Evolutionary conservation across 2,888 invertebrate species (phyloP).

Genomic region (Andrena hattorfiana): DNA sequence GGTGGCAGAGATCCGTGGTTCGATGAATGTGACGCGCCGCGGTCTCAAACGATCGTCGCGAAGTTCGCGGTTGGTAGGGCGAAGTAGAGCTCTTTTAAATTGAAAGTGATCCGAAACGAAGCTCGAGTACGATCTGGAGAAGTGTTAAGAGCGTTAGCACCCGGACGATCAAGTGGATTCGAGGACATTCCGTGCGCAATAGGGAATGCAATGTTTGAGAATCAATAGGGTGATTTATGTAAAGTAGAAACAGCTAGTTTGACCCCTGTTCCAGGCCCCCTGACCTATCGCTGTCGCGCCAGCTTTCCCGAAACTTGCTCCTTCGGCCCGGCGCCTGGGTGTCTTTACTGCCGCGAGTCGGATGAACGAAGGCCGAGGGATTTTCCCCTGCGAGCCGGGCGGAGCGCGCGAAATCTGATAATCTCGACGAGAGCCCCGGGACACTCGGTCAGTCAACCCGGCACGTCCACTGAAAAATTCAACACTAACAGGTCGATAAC

Average conservation of each 20-base stretch:
- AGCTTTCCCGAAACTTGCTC: background rate
- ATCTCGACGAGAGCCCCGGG: conserved; percentile 38
- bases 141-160: background rate
- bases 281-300: conserved; percentile 39
- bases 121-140: background rate
- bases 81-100: background rate
- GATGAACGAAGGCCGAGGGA: background rate
- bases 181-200: background rate
- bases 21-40: background rate
- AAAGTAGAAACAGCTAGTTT: conserved; percentile 44
- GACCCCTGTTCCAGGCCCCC: conserved; percentile 41
- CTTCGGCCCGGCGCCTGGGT: background rate
- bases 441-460: conserved; percentile 72
- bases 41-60: background rate
- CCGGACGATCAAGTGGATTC: conserved; percentile 6
- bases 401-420: conserved; percentile 24
- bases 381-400: background rate
- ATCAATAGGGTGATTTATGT: conserved; percentile 64
- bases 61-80: too few species aligned
- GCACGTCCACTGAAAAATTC: conserved; percentile 72
- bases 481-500: conserved; percentile 73
- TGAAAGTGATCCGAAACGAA: conserved; percentile 3
- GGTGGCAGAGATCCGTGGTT: background rate
- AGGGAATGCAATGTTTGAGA: conserved; percentile 45
- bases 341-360: too few species aligned